These are phyloP conservation scores for Acronicta leporina DNA, from an alignment of 2,888 invertebrate species.

Conservation along the genomic window DNA sequence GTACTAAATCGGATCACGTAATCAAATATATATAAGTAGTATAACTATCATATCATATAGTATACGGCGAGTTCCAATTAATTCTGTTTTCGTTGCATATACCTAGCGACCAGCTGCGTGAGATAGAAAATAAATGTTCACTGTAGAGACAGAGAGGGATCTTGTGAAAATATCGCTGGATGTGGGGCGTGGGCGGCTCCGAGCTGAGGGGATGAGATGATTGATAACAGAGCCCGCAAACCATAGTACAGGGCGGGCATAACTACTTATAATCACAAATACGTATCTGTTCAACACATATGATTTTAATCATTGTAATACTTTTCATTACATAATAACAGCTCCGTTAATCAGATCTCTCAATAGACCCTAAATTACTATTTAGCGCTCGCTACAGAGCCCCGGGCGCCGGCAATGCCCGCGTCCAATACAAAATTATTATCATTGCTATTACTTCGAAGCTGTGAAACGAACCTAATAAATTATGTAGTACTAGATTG, in stretches of 20 bases:
- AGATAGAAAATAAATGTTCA: slow-evolving; percentile 54
- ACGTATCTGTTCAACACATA: slow-evolving; percentile 10
- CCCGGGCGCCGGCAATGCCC: slow-evolving; percentile 23
- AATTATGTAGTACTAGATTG: slow-evolving; percentile 28
- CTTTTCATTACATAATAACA: slow-evolving; percentile 40
- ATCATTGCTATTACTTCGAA: slow-evolving; percentile 35
- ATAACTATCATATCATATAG: slow-evolving; percentile 57
- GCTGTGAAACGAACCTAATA: slow-evolving; percentile 24
- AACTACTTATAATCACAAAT: slow-evolving; percentile 23
- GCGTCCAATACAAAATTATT: slow-evolving; percentile 41
- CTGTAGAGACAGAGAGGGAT: slow-evolving; percentile 50
- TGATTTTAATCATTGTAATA: slow-evolving; percentile 16
- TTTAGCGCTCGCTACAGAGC: slow-evolving; percentile 30
- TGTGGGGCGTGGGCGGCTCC: slow-evolving; percentile 39
- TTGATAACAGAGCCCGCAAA: slow-evolving; percentile 60
- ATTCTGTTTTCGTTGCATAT: slow-evolving; percentile 56
- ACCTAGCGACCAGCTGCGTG: slow-evolving; percentile 57
- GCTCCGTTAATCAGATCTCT: slow-evolving; percentile 44
- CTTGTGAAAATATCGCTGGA: slow-evolving; percentile 61
- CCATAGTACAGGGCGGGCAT: slow-evolving; percentile 25
- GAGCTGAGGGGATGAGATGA: slow-evolving; percentile 57
- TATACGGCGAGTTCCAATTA: slow-evolving; percentile 59
- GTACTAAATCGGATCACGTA: slow-evolving; percentile 40
- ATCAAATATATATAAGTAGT: slow-evolving; percentile 50
- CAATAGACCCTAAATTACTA: slow-evolving; percentile 49